These are phyloP conservation scores for Drosophila trichaetosa DNA, from an alignment of 2,888 invertebrate genomes.

Conservation along the genomic window DNA sequence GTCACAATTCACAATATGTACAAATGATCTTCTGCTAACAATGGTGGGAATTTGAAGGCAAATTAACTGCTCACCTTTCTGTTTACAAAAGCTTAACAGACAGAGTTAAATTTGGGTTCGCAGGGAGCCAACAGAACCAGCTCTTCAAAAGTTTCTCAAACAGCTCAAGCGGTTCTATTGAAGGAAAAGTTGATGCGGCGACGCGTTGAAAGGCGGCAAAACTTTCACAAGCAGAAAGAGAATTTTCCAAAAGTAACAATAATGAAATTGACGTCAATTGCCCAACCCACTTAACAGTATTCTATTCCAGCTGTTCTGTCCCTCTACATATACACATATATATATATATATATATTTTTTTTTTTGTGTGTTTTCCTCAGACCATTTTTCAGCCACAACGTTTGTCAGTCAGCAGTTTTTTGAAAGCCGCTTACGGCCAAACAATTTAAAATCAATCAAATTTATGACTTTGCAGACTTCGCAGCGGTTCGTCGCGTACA, in stretches of 20 bases:
- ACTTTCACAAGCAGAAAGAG: conserved; percentile 60
- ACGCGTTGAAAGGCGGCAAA: conserved; percentile 28
- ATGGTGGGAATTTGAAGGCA: conserved; percentile 67
- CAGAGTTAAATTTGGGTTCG: conserved; percentile 2
- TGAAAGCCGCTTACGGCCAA: conserved; percentile 71
- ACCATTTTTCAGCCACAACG: conserved; percentile 37
- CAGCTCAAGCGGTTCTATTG: conserved; percentile 36
- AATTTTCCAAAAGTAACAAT: conserved; percentile 61
- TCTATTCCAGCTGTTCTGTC: conserved; percentile 17
- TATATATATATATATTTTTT: not conserved
- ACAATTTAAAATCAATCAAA: conserved; percentile 78
- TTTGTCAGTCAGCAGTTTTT: conserved; percentile 51
- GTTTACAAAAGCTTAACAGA: conserved; percentile 54
- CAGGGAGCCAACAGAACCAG: not conserved
- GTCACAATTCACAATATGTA: conserved; percentile 27
- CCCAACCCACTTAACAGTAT: conserved; percentile 63
- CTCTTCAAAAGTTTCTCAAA: conserved; percentile 47
- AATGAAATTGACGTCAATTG: conserved; percentile 61
- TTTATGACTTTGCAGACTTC: conserved; percentile 78
- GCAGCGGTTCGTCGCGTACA: conserved; percentile 36
- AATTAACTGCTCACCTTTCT: conserved; percentile 64
- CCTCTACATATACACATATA: not conserved
- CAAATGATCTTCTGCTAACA: conserved; percentile 56
- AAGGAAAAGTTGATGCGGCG: conserved; percentile 41
- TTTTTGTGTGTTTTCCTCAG: conserved; percentile 4